Conservation (phyloP, 2,113 vertebrate species). For the Oryzias javanicus region DNA sequence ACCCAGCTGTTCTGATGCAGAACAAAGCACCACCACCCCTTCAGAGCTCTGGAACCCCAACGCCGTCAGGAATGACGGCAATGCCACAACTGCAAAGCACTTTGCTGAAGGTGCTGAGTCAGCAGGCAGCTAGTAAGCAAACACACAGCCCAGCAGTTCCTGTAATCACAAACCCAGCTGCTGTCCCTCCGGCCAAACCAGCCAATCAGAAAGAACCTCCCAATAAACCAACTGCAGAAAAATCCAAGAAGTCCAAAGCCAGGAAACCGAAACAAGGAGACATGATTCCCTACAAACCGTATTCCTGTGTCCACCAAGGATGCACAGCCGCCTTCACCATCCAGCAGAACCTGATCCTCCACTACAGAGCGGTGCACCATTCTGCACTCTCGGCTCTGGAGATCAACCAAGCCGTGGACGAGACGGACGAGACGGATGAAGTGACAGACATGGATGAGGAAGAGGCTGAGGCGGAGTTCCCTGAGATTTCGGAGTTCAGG, state of each 20-base stretch:
- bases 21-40: slow-evolving; percentile 3
- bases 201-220: slow-evolving; percentile 21
- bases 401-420: slow-evolving; percentile 83
- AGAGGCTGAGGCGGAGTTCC: slow-evolving; percentile 59
- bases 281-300: slow-evolving; percentile 87
- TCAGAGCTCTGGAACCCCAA: slow-evolving; percentile 4
- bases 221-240: slow-evolving; percentile 39
- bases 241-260: slow-evolving; percentile 77
- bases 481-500: slow-evolving; percentile 84
- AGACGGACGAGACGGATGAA: slow-evolving; percentile 66
- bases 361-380: slow-evolving; percentile 94
- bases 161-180: slow-evolving; percentile 4
- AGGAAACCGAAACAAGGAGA: slow-evolving; percentile 78
- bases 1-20: slow-evolving; percentile 11
- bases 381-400: slow-evolving; percentile 85
- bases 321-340: slow-evolving; percentile 94
- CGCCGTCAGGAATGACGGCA: neutral
- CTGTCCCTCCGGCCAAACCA: slow-evolving; percentile 2
- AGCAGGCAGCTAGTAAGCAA: slow-evolving; percentile 1
- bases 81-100: slow-evolving; percentile 29
- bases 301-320: slow-evolving; percentile 92
- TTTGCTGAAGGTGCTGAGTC: slow-evolving; percentile 1
- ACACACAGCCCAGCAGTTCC: slow-evolving; percentile 8
- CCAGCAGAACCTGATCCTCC: slow-evolving; percentile 95
- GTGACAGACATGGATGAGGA: slow-evolving; percentile 77